These are phyloP conservation scores for Ricordea florida DNA, from an alignment of 92 coral and sea anemone genomes.

Conservation along the genomic window DNA sequence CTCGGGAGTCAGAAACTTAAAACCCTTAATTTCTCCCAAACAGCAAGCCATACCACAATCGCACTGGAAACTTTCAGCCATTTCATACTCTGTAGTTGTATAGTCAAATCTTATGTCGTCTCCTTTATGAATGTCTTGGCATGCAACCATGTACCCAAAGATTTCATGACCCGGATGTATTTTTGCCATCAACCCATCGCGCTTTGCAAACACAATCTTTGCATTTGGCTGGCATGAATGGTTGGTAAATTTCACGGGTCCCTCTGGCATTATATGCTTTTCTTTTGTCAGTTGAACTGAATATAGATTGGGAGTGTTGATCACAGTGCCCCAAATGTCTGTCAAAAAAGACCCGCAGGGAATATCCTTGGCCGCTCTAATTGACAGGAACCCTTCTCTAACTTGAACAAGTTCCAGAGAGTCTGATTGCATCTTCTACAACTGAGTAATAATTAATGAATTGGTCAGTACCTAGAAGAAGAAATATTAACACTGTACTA, in stretches of 20 bases:
- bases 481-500: too few species aligned
- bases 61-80: constrained; percentile 25
- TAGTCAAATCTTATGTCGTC: constrained; percentile 34
- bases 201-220: not conserved
- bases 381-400: not conserved
- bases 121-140: constrained; percentile 29
- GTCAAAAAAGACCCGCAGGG: constrained; percentile 18
- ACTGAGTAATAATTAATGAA: too few species aligned
- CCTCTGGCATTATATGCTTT: not conserved
- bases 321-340: constrained; percentile 27
- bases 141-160: constrained; percentile 25
- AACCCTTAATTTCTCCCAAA: constrained; percentile 35
- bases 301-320: not conserved
- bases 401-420: constrained; percentile 1
- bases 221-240: constrained; percentile 31
- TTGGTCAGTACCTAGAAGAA: too few species aligned
- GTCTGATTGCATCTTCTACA: constrained; percentile 34
- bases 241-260: not conserved
- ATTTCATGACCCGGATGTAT: not conserved
- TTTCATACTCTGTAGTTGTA: constrained; percentile 18
- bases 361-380: constrained; percentile 9
- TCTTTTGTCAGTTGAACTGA: constrained; percentile 14
- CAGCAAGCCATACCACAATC: constrained; percentile 17
- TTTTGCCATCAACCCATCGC: not conserved
- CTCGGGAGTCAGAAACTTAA: constrained; percentile 19